Percentiles rank a stretch among this genome's conserved stretches.
Conservation (phyloP, 37 sponge, comb jelly and placozoan genomes). For the Agelas oroides region DNA sequence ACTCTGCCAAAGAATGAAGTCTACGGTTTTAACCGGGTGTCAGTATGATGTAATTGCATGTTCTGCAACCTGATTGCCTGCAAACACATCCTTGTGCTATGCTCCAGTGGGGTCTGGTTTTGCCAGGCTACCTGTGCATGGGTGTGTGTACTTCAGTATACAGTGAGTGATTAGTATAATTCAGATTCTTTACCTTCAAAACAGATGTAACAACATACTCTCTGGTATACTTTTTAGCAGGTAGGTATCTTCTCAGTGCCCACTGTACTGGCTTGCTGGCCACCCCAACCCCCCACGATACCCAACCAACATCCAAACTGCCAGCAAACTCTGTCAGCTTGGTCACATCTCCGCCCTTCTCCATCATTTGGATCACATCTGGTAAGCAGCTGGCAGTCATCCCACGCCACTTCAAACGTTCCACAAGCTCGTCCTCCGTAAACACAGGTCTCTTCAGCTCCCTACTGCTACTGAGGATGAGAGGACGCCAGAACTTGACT, state of each 20-base stretch:
- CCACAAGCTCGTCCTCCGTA: slow-evolving; percentile 37
- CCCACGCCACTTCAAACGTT: slow-evolving; percentile 38
- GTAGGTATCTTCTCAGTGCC: slow-evolving; percentile 52
- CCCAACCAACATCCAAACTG: slow-evolving; percentile 4
- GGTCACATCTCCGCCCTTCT: slow-evolving; percentile 14
- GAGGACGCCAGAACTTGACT: slow-evolving; percentile 57
- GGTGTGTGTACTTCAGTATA: too few relatives aligned
- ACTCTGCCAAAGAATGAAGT: too few relatives aligned
- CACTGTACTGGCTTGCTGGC: slow-evolving; percentile 41
- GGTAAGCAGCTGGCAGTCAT: slow-evolving; percentile 36
- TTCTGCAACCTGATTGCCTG: too few relatives aligned
- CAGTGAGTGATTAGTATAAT: too few relatives aligned
- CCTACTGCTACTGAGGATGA: slow-evolving; percentile 44
- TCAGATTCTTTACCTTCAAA: slow-evolving; percentile 13
- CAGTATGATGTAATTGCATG: too few relatives aligned
- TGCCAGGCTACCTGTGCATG: too few relatives aligned
- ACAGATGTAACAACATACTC: slow-evolving; percentile 25
- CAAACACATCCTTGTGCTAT: too few relatives aligned
- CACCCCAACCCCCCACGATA: slow-evolving; percentile 42
- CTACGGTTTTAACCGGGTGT: too few relatives aligned
- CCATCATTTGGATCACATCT: slow-evolving; percentile 41
- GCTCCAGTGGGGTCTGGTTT: too few relatives aligned
- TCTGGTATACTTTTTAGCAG: not conserved
- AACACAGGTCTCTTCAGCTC: slow-evolving; percentile 34
- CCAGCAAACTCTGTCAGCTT: slow-evolving; percentile 1